Conservation (phyloP, 2,888 invertebrate genomes). For the Drosophila nr. fundita region DNA sequence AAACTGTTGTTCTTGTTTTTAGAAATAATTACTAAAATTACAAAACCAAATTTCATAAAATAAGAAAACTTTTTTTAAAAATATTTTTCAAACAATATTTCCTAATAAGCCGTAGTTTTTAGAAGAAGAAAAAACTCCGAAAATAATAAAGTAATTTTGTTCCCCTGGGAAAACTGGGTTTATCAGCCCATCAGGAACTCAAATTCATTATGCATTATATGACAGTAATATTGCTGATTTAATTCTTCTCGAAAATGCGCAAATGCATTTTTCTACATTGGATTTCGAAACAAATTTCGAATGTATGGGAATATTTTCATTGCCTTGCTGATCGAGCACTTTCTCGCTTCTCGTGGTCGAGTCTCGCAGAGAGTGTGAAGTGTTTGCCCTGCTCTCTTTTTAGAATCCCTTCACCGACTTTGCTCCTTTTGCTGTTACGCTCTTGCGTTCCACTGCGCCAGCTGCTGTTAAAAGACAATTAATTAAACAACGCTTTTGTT, state of each 20-base stretch:
- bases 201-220: neutral
- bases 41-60: neutral
- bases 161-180: too few species aligned
- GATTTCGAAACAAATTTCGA: neutral
- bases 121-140: neutral
- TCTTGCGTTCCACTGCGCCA: constrained; percentile 6
- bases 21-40: neutral
- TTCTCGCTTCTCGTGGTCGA: too few species aligned
- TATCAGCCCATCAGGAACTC: too few species aligned
- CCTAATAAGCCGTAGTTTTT: neutral
- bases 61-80: neutral
- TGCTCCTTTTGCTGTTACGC: neutral
- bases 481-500: constrained; percentile 30
- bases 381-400: neutral
- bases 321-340: neutral
- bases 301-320: neutral
- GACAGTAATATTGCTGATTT: neutral
- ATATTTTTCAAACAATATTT: neutral
- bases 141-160: neutral
- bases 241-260: neutral
- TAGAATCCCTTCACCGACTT: neutral
- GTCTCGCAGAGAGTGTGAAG: neutral
- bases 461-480: constrained; percentile 46
- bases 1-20: neutral
- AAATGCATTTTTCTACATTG: neutral